Evolutionary conservation across 2,797 vertebrate species (phyloP).

Genomic region (Cottoperca gobio): DNA sequence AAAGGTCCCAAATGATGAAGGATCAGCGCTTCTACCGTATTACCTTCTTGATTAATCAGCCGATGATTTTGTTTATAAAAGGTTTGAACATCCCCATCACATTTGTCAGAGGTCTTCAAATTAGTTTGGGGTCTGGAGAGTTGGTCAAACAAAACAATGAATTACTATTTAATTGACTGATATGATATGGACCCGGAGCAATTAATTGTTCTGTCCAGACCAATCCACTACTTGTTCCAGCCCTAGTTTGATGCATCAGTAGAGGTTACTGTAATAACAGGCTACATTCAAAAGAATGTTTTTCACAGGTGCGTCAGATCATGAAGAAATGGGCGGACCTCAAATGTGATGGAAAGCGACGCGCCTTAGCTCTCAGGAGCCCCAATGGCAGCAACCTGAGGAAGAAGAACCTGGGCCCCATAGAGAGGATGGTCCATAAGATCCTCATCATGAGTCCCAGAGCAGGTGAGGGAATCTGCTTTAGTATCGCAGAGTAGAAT

Average conservation of each 20-base stretch:
- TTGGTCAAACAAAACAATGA: too few relatives aligned
- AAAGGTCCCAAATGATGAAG: neutral
- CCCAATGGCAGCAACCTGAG: constrained; percentile 65
- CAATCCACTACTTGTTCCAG: too few relatives aligned
- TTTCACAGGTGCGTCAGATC: constrained; percentile 82
- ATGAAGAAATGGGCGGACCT: constrained; percentile 89
- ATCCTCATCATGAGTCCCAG: constrained; percentile 82
- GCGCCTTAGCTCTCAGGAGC: constrained; percentile 74
- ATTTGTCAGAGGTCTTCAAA: neutral
- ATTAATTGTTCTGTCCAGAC: neutral
- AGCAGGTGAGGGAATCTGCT: constrained; percentile 63
- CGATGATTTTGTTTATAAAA: neutral
- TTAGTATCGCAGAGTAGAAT: neutral
- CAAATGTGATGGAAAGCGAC: constrained; percentile 85
- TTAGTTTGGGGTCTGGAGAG: too few relatives aligned
- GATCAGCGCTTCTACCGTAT: neutral
- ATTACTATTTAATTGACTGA: neutral
- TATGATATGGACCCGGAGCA: neutral
- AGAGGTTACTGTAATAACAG: too few relatives aligned
- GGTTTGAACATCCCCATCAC: too few relatives aligned
- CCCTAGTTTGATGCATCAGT: neutral
- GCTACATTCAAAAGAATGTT: too few relatives aligned
- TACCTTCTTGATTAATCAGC: neutral
- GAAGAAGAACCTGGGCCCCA: constrained; percentile 81
- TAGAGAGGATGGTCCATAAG: constrained; percentile 85